phyloP scores from a whole-genome alignment of 1,140 invertebrate genomes.

The Ceratoteleas bidentatus region DNA sequence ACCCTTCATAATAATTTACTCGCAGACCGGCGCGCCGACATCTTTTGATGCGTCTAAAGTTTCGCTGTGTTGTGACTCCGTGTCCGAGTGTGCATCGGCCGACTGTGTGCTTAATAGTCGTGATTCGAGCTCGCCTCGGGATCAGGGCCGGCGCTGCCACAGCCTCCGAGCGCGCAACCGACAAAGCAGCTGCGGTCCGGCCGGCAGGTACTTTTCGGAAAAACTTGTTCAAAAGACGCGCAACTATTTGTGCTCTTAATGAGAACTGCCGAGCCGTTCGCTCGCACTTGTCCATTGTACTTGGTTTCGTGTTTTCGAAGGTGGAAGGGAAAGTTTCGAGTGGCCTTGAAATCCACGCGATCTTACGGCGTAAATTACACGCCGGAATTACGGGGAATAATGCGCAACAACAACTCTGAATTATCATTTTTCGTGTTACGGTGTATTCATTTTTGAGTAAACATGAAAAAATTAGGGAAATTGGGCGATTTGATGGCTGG shows the following conservation, averaged over 20 bases:
- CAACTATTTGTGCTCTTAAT: conserved; percentile 37
- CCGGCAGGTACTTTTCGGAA: conserved; percentile 40
- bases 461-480: too few species aligned
- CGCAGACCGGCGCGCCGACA: conserved; percentile 6
- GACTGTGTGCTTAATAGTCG: conserved; percentile 40
- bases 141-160: conserved; percentile 31
- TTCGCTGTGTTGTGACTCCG: conserved; percentile 52
- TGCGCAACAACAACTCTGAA: too few species aligned
- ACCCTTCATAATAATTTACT: conserved; percentile 55
- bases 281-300: conserved; percentile 5
- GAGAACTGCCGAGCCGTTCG: conserved; percentile 29
- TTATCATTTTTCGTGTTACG: too few species aligned
- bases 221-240: conserved; percentile 39
- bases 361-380: too few species aligned
- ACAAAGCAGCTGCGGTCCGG: conserved; percentile 39
- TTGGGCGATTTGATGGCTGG: too few species aligned
- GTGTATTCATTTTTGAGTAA: too few species aligned
- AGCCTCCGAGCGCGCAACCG: conserved; percentile 12
- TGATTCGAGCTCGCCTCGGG: conserved; percentile 33
- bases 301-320: too few species aligned
- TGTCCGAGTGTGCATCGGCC: conserved; percentile 38
- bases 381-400: too few species aligned
- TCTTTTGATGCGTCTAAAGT: conserved; percentile 51
- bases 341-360: not conserved
- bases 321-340: too few species aligned